Conservation (phyloP, 2,113 vertebrate genomes). For the Plotosus lineatus region DNA sequence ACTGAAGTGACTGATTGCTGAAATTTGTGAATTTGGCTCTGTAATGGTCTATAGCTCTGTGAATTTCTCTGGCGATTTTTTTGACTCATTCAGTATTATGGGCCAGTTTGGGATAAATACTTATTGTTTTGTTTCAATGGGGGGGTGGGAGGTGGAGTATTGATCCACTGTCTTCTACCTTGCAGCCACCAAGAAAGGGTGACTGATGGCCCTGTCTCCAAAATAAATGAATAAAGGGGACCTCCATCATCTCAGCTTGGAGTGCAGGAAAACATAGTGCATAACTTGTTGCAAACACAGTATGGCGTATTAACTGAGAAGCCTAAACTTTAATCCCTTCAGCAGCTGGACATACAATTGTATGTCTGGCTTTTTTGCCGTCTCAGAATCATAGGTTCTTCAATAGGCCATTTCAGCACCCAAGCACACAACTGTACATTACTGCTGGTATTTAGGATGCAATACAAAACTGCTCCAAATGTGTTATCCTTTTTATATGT, state of each 20-base stretch:
- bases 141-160: constrained; percentile 40
- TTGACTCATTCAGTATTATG: constrained; percentile 17
- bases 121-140: constrained; percentile 36
- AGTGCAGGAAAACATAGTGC: background rate
- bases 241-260: constrained; percentile 21
- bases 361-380: too few relatives aligned
- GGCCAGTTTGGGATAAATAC: constrained; percentile 40
- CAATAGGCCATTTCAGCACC: too few relatives aligned
- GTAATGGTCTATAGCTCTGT: background rate
- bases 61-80: background rate
- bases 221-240: constrained; percentile 52
- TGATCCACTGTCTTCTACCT: constrained; percentile 41
- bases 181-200: constrained; percentile 35
- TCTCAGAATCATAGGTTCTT: too few relatives aligned
- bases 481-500: too few relatives aligned
- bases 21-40: background rate
- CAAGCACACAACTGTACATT: too few relatives aligned
- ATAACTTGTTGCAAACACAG: background rate
- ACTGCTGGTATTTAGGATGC: too few relatives aligned
- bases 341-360: too few relatives aligned
- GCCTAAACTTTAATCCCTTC: too few relatives aligned
- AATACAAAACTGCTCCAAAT: too few relatives aligned
- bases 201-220: constrained; percentile 51
- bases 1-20: constrained; percentile 9
- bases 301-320: constrained; percentile 27